Evolutionary conservation across 2,888 invertebrate genomes (phyloP), one percentile per base, ranked within the genome.

Genomic region (Podabrus alpinus): DNA sequence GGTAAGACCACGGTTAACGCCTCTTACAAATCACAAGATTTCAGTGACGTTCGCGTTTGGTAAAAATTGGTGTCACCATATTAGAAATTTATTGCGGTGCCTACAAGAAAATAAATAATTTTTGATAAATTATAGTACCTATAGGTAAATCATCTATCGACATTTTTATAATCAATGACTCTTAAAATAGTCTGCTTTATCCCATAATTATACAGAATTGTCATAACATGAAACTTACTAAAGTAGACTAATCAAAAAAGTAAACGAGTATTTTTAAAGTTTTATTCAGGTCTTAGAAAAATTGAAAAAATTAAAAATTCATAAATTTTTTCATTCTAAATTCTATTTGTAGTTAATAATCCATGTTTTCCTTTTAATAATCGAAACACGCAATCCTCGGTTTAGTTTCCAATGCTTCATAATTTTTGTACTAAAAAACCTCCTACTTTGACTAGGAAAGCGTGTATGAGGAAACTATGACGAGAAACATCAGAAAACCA

Each of bases 1-100:
- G 73, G 73, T 64, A 73, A 62, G 69, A 69, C 60, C 24, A 69
- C 62, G 59, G 73, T 64, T 69, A 66, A 73, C 73, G 68, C 68
- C 61, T 69, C 69, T 24, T 25, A 68, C 24, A 62, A 62, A 13
- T 15, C 16, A 9, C 15, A 62, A 62, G 62, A 19, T 62, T 16
- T 19, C 62, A 17, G 68, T 59, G 59, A 68, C 25, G 68, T 15
- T 24, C 15, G 21, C n/a, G 21, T 62, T 62, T 62, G 16, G 62
- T 19, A 62, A 62, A 21, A 62, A 62, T 62, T 19, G 62, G 19
- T 62, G 62, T 62, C 62, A 19, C 15, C 10, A 9, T 16, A 15
- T 60, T 15, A 62, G 21, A 19, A 62, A 19, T 19, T 11, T 62
- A 15, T 21, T 66, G 15, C 66, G 15, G 25, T 66, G 15, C 66